These are phyloP conservation scores for Bombus cullumanus DNA, from an alignment of 1,140 invertebrate genomes.

Conservation along the genomic window DNA sequence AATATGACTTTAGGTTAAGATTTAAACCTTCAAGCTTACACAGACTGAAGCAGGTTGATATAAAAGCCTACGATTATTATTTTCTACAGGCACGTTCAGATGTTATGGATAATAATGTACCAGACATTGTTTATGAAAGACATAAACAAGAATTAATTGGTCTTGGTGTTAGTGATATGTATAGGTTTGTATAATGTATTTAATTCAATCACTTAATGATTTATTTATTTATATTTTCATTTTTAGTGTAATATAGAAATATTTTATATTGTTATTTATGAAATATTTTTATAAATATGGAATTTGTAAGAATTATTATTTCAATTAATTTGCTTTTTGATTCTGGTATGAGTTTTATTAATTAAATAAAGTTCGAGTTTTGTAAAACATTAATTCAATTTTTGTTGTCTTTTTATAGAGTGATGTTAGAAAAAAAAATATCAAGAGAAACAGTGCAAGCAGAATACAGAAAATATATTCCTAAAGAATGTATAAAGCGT, in stretches of 20 bases:
- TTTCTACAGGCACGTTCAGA: constrained; percentile 92
- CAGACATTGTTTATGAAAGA: constrained; percentile 89
- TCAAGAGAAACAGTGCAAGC: constrained; percentile 86
- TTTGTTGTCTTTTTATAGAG: constrained; percentile 81
- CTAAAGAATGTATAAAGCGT: constrained; percentile 88
- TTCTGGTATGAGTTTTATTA: neutral
- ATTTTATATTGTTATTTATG: constrained; percentile 1
- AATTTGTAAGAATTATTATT: neutral
- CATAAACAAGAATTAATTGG: constrained; percentile 90
- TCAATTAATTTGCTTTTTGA: neutral
- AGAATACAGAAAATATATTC: constrained; percentile 92
- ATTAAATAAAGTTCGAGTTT: neutral
- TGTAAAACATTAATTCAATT: neutral
- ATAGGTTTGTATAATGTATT: constrained; percentile 78
- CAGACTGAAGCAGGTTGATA: constrained; percentile 87
- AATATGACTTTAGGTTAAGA: constrained; percentile 89
- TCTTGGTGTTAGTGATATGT: constrained; percentile 93
- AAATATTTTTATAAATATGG: neutral
- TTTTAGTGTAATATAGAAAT: neutral
- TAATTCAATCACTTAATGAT: constrained; percentile 8
- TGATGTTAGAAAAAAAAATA: constrained; percentile 88
- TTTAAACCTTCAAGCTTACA: constrained; percentile 88
- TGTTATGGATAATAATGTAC: constrained; percentile 90
- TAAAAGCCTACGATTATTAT: constrained; percentile 91
- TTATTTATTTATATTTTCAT: neutral